Base-by-base conservation (phyloP, 2,113 vertebrate species). In the Catharus minimus region DNA sequence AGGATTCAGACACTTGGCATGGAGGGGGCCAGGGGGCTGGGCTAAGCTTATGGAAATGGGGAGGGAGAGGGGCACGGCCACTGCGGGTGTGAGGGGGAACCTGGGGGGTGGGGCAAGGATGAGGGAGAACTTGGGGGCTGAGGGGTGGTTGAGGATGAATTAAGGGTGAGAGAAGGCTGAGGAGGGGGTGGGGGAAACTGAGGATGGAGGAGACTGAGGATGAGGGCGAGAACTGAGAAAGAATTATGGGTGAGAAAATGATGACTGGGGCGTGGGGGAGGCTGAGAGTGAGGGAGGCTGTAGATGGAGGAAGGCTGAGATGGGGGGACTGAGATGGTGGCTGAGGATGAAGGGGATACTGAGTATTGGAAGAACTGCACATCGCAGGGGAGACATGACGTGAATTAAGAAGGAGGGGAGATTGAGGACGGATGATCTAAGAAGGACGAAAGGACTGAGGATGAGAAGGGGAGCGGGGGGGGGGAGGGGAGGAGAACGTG, bases 11-110 rank as follows among this genome's bases (percentile, higher is more conserved):
- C 36, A 30, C 10, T 33, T 30, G 43, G 20, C 43, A 74, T 11
- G 43, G 16, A 56, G 30, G 3, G 6, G 28, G 24, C 28, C 3
- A 1, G 12, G n/a, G 10, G 41, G 9, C 4, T 3, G 10, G 33
- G 24, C 30, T 24, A 19, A 10, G 13, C 30, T 30, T 39, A 65
- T 5, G 15, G 19, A 65, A 55, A 64, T 12, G 18, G 41, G 4
- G 14, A 62, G 2, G 13, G 39, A 72, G 15, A n/a, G 19, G 22
- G 23, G 11, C 14, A 73, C 15, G 23, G 49, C 14, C 41, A 39
- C 6, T 4, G 22, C 27, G 21, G 14, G 9, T 26, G 46, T 26
- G 46, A 82, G 11, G 13, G 44, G 17, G 5, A 72, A 39, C 49
- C 28, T n/a, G 49, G 41, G 15, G 10, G 9, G 44, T 12, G 33